Base-by-base conservation (phyloP, 2,888 invertebrate species). In the Athalia circularis region DNA sequence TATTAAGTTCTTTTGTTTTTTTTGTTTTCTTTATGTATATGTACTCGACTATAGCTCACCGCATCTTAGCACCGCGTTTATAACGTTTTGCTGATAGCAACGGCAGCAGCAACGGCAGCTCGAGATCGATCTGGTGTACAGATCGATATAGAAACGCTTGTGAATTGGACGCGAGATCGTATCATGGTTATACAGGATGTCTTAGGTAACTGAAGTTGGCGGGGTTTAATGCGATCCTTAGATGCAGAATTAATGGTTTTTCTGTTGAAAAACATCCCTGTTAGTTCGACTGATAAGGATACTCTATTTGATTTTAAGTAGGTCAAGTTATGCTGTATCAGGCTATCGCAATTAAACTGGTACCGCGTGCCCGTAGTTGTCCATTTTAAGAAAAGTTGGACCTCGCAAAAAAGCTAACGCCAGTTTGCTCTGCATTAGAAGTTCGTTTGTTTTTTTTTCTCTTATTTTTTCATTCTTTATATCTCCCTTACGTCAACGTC, bases 191-290 rank as follows among this genome's bases (percentile, higher is more conserved):
- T n/a, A 65, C 50, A 68, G 68, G 43, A 68, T 54, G 54, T 54
- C 54, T 54, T 54, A 54, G 43, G 54, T 67, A 52, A 54, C 9
- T 11, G 54, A 54, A 54, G 54, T 54, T 62, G 62, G 1, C 62
- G 13, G 3, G 13, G 4, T 62, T 62, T 72, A 72, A 72, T 72
- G 57, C 5, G 72, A 72, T 72, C 72, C 72, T 72, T 48, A 72
- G 57, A 72, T 72, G 72, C 72, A 57, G 72, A 72, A 59, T 57
- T 59, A 72, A 72, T 59, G 72, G 47, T 59, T 72, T 72, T 72
- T 57, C 15, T 7, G 3, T 8, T 59, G 59, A 59, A 59, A 72
- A 72, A 59, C 72, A 72, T 72, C 72, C 72, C 72, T 72, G 59
- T 13, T 15, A 68, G 11, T n/a, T 4, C 9, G 52, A 68, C 68